phyloP scores from a whole-genome alignment of 1,140 invertebrate genomes.

The Ephestia elutella region DNA sequence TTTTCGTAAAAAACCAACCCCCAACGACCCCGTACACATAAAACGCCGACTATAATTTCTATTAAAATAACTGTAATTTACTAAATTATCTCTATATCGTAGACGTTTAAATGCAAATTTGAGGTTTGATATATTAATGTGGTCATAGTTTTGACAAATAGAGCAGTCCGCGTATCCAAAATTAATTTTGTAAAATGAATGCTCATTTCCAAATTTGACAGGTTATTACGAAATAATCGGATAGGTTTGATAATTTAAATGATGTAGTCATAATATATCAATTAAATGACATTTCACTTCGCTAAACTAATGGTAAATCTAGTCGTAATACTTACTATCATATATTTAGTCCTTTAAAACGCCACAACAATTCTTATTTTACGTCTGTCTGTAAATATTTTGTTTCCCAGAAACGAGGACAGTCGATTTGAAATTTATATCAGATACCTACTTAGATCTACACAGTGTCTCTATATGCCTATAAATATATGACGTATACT shows the following conservation, averaged over 20 bases:
- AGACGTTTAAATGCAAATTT: constrained; percentile 67
- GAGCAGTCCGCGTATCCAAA: constrained; percentile 27
- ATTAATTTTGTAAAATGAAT: constrained; percentile 40
- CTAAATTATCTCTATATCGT: constrained; percentile 51
- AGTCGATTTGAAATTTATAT: no score
- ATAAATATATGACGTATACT: no score
- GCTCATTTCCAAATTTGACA: constrained; percentile 21
- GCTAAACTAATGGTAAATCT: no score
- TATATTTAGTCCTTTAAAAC: no score
- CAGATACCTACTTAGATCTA: no score
- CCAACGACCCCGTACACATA: constrained; percentile 46
- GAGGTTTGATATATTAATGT: constrained; percentile 53
- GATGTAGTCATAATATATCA: neutral
- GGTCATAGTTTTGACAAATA: constrained; percentile 60
- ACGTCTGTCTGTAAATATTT: no score
- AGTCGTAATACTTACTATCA: no score
- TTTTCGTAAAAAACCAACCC: constrained; percentile 64
- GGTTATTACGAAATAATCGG: constrained; percentile 19
- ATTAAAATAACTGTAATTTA: constrained; percentile 64
- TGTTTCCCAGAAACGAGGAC: no score
- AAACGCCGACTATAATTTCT: constrained; percentile 53
- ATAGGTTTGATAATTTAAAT: neutral
- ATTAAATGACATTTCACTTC: neutral
- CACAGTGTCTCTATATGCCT: no score
- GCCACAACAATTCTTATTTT: no score